Base-by-base conservation (phyloP, 2,797 vertebrate genomes). In the Mormyrops attenuatus region DNA sequence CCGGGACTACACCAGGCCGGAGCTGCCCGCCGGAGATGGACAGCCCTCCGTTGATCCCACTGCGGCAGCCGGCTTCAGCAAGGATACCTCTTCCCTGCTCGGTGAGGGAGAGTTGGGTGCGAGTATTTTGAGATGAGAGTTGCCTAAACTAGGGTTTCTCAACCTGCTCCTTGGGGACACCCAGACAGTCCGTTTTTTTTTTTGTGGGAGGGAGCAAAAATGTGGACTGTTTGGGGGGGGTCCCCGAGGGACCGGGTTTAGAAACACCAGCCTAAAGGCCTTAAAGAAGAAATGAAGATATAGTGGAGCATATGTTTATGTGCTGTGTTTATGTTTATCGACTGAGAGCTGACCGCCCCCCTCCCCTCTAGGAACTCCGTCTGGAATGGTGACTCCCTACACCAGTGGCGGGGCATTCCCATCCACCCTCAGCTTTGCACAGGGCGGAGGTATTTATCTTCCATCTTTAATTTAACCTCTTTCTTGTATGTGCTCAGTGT, bases 1-100 rank as follows among this genome's bases (percentile, higher is more conserved):
- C 93, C 97, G 98, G 89, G 98, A 99, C 93, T 99, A 99, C 92
- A 99, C 98, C 90, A 96, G 98, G 91, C 98, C 98, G 11, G 98
- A 99, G 93, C 97, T 99, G 90, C 98, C 98, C 0, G 97, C 98
- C 85, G 98, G 98, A 47, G 98, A 99, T 50, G 98, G 98, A 87
- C 98, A 99, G 0, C 96, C 97, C 50, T 94, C 96, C 0, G 91
- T 97, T 91, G 97, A 97, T 90, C 96, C 97, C 57, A 95, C 96
- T 63, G 96, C 97, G 93, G 97, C 97, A 86, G 96, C 97, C 89
- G 96, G 96, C 1, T 97, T 97, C 93, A 97, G 95, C 91, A 99
- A 99, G 95, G 98, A 99, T 52, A 95, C 96, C 38, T 95, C 95
- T 15, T 97, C 97, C 88, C 96, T 99, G 91, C 92, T 99, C 95